These are phyloP conservation scores for Prionace glauca DNA, from an alignment of 2,797 vertebrate genomes.

Conservation along the genomic window DNA sequence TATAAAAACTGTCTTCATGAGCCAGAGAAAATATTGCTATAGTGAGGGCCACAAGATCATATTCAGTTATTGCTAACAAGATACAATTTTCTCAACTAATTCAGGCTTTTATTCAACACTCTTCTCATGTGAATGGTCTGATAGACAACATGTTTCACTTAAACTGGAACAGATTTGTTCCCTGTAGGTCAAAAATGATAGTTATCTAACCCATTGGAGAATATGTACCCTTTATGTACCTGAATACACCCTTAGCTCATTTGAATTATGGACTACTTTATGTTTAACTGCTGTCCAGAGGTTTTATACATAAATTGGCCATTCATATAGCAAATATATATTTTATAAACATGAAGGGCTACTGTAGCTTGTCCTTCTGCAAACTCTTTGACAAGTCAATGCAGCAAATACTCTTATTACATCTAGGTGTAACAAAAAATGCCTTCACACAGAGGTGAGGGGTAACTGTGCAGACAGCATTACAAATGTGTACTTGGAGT, in stretches of 20 bases:
- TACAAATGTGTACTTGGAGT: neutral
- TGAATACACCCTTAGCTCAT: neutral
- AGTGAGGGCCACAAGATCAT: neutral
- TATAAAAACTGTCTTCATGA: neutral
- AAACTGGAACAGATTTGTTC: neutral
- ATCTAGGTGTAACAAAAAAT: neutral
- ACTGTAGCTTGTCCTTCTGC: too few species aligned
- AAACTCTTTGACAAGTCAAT: neutral
- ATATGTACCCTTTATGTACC: too few species aligned
- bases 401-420: neutral
- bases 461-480: neutral
- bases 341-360: too few species aligned
- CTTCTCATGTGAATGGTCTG: neutral
- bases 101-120: neutral
- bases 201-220: neutral
- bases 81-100: neutral
- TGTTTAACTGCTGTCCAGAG: neutral
- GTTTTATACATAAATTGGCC: neutral
- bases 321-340: neutral
- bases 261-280: neutral
- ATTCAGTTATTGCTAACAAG: neutral
- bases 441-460: too few species aligned
- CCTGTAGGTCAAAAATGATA: neutral
- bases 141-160: neutral
- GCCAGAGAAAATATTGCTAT: neutral